Evolutionary conservation across 2,888 invertebrate species (phyloP).

Genomic region (Napeogenes sylphis): DNA sequence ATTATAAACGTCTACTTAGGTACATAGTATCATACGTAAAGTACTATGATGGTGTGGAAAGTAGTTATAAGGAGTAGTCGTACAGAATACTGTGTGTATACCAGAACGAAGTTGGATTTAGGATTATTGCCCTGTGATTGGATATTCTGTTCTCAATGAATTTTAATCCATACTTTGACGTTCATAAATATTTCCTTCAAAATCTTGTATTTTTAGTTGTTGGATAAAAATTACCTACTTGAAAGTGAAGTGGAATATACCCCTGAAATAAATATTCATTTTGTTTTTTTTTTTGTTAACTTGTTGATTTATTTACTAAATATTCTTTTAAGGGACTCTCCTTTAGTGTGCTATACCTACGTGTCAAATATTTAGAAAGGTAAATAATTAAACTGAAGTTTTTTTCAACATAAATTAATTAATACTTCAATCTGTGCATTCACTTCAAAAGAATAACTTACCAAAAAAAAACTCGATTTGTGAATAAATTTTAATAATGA

Average conservation of each 20-base stretch:
- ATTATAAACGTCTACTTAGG: too few relatives aligned
- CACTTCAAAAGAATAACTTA: not conserved
- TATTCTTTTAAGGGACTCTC: not conserved
- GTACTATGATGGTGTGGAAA: too few relatives aligned
- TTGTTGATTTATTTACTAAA: not conserved
- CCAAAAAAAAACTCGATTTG: not conserved
- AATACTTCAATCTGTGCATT: not conserved
- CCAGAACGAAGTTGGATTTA: not conserved
- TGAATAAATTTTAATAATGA: conserved; percentile 4
- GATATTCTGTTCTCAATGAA: conserved; percentile 16
- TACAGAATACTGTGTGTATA: conserved; percentile 14
- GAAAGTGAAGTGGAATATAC: not conserved
- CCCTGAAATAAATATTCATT: not conserved
- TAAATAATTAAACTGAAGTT: too few relatives aligned
- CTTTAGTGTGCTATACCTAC: not conserved
- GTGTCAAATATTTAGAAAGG: too few relatives aligned
- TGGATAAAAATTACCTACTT: not conserved
- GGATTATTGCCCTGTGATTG: conserved; percentile 12
- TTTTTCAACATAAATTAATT: too few relatives aligned
- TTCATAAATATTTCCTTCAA: not conserved
- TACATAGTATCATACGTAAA: too few relatives aligned
- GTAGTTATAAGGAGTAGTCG: conserved; percentile 7
- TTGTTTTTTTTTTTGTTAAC: not conserved
- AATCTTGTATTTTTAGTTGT: not conserved
- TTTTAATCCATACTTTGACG: not conserved